Percentiles rank a stretch among this genome's conserved stretches.
Conservation (phyloP, 2,888 invertebrate genomes). For the Papilio elwesi region DNA sequence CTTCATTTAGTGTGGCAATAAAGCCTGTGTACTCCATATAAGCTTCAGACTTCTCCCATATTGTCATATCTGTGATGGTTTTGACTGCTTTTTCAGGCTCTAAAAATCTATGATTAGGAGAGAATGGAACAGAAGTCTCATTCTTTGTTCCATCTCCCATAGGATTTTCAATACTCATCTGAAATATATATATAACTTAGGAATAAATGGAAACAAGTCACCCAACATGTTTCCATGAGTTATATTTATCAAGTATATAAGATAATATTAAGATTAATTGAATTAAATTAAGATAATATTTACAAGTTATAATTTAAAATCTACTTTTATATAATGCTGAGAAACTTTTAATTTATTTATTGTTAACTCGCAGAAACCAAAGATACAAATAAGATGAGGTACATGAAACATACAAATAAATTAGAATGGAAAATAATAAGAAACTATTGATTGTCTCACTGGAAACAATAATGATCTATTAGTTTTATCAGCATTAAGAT, state of each 20-base stretch:
- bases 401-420: too few relatives aligned
- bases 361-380: too few relatives aligned
- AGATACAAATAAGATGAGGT: too few relatives aligned
- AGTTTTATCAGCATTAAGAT: too few relatives aligned
- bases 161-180: slow-evolving; percentile 68
- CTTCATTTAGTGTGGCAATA: slow-evolving; percentile 93
- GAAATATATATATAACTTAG: slow-evolving; percentile 44
- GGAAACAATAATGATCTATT: too few relatives aligned
- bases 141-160: slow-evolving; percentile 68
- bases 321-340: background rate
- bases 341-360: background rate
- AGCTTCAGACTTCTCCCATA: slow-evolving; percentile 94
- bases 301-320: background rate
- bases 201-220: background rate
- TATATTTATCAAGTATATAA: background rate
- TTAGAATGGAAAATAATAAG: too few relatives aligned
- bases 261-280: too few relatives aligned
- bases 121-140: slow-evolving; percentile 55
- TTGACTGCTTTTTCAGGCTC: slow-evolving; percentile 87
- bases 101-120: slow-evolving; percentile 86
- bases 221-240: background rate
- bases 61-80: slow-evolving; percentile 87
- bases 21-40: slow-evolving; percentile 95
- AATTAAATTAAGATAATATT: too few relatives aligned
- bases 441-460: too few relatives aligned